Evolutionary conservation across 1,140 invertebrate genomes (phyloP).

Genomic region (Cotesia vestalis): DNA sequence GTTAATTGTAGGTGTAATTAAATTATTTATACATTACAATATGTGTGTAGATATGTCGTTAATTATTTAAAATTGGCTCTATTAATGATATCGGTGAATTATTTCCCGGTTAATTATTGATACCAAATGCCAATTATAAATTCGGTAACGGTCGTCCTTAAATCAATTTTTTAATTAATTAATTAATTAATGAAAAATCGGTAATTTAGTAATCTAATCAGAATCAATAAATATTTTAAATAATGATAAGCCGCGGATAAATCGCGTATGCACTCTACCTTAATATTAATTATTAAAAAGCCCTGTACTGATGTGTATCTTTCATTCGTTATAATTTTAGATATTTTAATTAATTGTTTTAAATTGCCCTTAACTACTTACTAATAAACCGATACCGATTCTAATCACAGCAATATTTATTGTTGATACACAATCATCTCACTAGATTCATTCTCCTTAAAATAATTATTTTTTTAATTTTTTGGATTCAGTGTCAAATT

Average conservation of each 20-base stretch:
- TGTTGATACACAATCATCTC: conserved; percentile 66
- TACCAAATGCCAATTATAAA: too few relatives aligned
- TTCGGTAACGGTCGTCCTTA: too few relatives aligned
- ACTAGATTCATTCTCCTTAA: conserved; percentile 49
- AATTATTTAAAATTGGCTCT: conserved; percentile 11
- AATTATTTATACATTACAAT: neutral
- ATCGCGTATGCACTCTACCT: conserved; percentile 25
- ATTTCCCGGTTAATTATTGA: too few relatives aligned
- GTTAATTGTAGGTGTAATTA: neutral
- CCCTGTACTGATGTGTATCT: neutral
- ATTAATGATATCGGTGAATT: conserved; percentile 5
- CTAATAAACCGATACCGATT: conserved; percentile 64
- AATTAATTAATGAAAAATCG: too few relatives aligned
- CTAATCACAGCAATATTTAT: conserved; percentile 68
- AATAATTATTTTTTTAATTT: conserved; percentile 21
- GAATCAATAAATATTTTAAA: conserved; percentile 17
- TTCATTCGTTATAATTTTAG: conserved; percentile 34
- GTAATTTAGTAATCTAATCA: too few relatives aligned
- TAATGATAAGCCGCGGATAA: conserved; percentile 20
- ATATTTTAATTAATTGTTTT: conserved; percentile 52
- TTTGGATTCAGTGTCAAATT: too few relatives aligned
- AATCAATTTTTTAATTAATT: too few relatives aligned
- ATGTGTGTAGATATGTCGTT: neutral
- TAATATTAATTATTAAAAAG: conserved; percentile 14
- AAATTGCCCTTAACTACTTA: conserved; percentile 63